Evolutionary conservation across 2,797 vertebrate species (phyloP).

Genomic region (Chelidonichthys spinosus): DNA sequence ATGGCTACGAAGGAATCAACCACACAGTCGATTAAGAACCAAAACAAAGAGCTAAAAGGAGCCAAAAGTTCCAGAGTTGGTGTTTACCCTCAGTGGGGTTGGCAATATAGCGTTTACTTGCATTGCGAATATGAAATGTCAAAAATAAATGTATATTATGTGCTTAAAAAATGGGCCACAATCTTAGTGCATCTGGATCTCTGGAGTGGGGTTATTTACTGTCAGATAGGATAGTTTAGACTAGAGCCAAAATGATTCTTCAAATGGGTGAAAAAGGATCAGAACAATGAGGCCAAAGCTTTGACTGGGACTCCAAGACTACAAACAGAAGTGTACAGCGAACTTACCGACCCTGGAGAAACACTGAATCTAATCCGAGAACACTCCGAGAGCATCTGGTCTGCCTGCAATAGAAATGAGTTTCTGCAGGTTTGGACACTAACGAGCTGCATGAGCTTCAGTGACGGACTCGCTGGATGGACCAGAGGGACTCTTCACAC

Average conservation of each 20-base stretch:
- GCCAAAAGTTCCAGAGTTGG: neutral
- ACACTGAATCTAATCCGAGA: neutral
- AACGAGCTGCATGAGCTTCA: constrained; percentile 11
- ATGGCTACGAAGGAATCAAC: neutral
- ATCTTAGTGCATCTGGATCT: constrained; percentile 39
- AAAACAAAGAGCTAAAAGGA: neutral
- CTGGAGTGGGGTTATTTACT: neutral
- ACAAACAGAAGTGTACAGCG: neutral
- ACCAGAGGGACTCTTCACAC: constrained; percentile 28
- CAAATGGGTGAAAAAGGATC: neutral
- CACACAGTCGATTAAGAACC: accelerated
- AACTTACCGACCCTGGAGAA: neutral
- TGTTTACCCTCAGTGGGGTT: neutral
- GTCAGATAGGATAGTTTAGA: neutral
- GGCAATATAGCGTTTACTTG: neutral
- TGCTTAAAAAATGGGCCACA: neutral
- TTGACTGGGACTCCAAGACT: neutral
- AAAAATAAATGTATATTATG: neutral
- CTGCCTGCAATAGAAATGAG: neutral
- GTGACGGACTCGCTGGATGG: constrained; percentile 8
- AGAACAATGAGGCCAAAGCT: neutral
- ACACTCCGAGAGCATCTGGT: neutral
- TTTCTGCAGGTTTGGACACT: constrained; percentile 9
- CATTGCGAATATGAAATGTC: neutral
- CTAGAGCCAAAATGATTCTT: neutral